A percentile compares a stretch with the other conserved stretches of the same genome.
Evolutionary conservation across 2,113 vertebrate species (phyloP).

Genomic region (Aptenodytes patagonicus): DNA sequence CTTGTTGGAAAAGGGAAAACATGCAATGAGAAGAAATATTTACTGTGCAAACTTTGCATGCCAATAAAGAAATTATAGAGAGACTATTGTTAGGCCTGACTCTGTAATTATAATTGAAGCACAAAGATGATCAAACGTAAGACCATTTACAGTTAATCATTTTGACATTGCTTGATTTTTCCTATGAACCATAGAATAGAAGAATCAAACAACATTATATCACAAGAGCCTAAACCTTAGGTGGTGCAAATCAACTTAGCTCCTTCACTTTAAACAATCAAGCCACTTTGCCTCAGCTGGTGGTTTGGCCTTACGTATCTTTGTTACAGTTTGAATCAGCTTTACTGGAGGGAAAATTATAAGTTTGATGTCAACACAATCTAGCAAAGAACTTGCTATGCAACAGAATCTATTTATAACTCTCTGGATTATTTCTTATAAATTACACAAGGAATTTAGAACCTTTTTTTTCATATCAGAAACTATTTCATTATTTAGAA

Average conservation of each 20-base stretch:
- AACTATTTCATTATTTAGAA: not conserved
- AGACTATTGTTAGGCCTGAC: constrained; percentile 20
- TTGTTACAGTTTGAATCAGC: not conserved
- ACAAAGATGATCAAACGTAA: constrained; percentile 48
- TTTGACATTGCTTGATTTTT: constrained; percentile 30
- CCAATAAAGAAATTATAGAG: constrained; percentile 65
- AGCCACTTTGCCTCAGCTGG: not conserved
- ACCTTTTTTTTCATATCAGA: not conserved
- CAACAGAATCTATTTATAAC: not conserved
- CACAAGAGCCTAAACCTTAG: not conserved
- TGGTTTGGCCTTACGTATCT: not conserved
- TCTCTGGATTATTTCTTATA: not conserved
- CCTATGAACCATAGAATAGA: not conserved
- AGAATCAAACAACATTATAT: not conserved
- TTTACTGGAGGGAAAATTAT: not conserved
- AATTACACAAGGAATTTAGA: not conserved
- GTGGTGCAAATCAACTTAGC: constrained; percentile 24
- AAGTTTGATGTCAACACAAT: not conserved
- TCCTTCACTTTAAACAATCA: not conserved
- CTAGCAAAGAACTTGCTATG: not conserved
- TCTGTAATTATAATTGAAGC: constrained; percentile 46
- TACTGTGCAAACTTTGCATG: constrained; percentile 15
- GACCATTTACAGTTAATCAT: constrained; percentile 43
- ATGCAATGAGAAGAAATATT: constrained; percentile 19
- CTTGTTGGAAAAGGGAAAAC: constrained; percentile 32